These are phyloP conservation scores for Cololabis saira DNA, from an alignment of 2,113 vertebrate species.

Conservation along the genomic window DNA sequence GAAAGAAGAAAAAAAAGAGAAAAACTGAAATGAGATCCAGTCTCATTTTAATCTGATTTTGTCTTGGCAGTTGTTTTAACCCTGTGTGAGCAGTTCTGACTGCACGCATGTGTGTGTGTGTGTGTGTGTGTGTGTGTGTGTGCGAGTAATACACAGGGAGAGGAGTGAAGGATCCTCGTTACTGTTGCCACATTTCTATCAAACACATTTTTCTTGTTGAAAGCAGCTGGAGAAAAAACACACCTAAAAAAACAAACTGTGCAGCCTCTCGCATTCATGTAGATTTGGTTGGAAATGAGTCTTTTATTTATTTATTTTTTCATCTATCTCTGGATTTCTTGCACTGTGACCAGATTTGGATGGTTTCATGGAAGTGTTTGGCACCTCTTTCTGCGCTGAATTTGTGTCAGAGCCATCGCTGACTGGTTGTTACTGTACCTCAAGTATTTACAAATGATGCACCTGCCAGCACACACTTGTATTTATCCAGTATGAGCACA, in stretches of 20 bases:
- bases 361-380: no score
- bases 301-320: no score
- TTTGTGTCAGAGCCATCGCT: no score
- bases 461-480: no score
- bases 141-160: slow-evolving; percentile 20
- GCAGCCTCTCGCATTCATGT: background rate
- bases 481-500: no score
- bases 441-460: no score
- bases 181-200: slow-evolving; percentile 12
- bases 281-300: background rate
- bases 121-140: slow-evolving; percentile 10
- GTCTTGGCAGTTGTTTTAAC: slow-evolving; percentile 71
- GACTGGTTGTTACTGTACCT: no score
- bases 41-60: slow-evolving; percentile 75
- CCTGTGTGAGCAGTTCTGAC: slow-evolving; percentile 45
- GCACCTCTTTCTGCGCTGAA: no score
- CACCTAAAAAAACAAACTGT: slow-evolving; percentile 2
- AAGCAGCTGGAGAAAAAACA: background rate
- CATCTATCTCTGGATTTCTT: no score
- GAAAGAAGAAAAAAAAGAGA: slow-evolving; percentile 62
- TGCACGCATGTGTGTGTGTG: background rate
- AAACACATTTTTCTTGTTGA: background rate
- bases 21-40: slow-evolving; percentile 66
- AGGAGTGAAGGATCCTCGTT: slow-evolving; percentile 16
- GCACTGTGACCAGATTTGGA: no score